A percentile compares a stretch with the other conserved stretches of the same genome.
These are phyloP conservation scores for Pseudopleuronectes americanus DNA, from an alignment of 2,797 vertebrate genomes.

Conservation along the genomic window DNA sequence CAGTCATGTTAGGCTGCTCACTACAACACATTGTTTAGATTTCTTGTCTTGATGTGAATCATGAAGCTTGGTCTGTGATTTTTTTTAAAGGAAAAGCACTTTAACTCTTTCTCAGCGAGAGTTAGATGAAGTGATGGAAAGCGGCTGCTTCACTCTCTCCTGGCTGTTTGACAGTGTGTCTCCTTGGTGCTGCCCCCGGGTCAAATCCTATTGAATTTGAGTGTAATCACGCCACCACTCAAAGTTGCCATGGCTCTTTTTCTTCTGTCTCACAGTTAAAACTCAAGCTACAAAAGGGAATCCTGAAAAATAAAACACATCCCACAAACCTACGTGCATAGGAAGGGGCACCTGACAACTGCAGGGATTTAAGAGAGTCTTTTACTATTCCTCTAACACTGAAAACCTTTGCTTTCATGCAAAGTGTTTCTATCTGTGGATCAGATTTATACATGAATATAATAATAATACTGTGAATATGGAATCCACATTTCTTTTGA, in stretches of 20 bases:
- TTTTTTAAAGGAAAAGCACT: constrained; percentile 5
- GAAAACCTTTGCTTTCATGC: too few relatives aligned
- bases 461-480: background rate
- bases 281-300: too few relatives aligned
- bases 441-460: background rate
- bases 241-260: background rate
- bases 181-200: background rate
- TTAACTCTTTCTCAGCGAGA: background rate
- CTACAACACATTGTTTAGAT: background rate
- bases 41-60: background rate
- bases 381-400: too few relatives aligned
- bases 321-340: too few relatives aligned
- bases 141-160: background rate
- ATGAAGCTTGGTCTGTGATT: too few relatives aligned
- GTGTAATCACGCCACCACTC: background rate
- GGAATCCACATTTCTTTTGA: background rate
- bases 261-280: background rate
- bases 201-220: background rate
- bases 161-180: background rate
- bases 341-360: too few relatives aligned
- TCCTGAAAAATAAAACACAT: too few relatives aligned
- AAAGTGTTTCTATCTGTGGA: too few relatives aligned
- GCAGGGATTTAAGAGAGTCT: too few relatives aligned
- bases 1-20: background rate
- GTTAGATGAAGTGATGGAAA: background rate